Evolutionary conservation across 2,888 invertebrate species (phyloP), one percentile per base, ranked within the genome.

Genomic region (Sceliomorpha sp.): DNA sequence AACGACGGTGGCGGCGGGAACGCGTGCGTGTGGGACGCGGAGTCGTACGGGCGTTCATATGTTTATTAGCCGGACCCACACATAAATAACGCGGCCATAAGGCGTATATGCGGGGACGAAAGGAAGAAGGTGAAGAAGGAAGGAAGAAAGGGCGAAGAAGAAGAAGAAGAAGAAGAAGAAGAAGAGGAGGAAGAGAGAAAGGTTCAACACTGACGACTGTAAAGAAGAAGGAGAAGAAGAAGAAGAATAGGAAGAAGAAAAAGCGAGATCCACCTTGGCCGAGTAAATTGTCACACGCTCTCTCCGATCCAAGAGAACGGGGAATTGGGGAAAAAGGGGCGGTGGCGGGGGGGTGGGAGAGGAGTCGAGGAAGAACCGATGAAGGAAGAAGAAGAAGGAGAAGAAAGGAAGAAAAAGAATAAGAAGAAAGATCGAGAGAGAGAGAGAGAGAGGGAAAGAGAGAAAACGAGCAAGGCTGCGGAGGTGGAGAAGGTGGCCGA

Each of bases 201-300:
- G n/a, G n/a, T n/a, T n/a, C n/a, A n/a, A n/a, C n/a, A n/a, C n/a
- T n/a, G n/a, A n/a, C n/a, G n/a, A n/a, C n/a, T n/a, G n/a, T n/a
- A n/a, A 67, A 58, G 56, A 62, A 70, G 53, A 56, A 45, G 64
- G 47, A 40, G 31, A 56, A 51, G 68, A 20, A 27, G 24, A 34
- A 40, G 51, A 50, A 40, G 47, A 51, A 60, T 37, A 53, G 58
- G 58, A 62, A 24, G 60, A 72, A 31, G 50, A 58, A 62, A n/a
- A 29, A 24, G 60, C 75, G 77, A 79, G 83, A 85, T 87, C 83
- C n/a, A n/a, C n/a, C n/a, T n/a, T n/a, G 85, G 70, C 83, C 85
- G 82, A 87, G 87, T 87, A 87, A 88, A 88, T 87, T 87, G 87
- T 88, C 88, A 86, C 87, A 87, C 87, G 87, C 83, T 85, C 86